phyloP scores from a whole-genome alignment of 2,888 invertebrate genomes.

The Tetramorium bicarinatum region DNA sequence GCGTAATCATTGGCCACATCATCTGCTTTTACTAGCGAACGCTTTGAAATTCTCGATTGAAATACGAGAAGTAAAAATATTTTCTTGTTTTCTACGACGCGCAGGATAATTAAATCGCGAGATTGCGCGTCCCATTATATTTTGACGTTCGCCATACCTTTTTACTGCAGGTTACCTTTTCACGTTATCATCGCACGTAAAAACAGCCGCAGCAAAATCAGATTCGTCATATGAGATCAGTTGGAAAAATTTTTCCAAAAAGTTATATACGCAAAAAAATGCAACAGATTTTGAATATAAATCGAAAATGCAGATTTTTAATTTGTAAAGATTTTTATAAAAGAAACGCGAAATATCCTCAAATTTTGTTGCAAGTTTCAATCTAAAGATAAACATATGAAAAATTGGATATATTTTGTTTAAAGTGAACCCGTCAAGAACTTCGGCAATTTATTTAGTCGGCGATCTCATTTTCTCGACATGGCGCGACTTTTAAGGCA shows the following conservation, averaged over 20 bases:
- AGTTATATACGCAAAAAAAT: neutral
- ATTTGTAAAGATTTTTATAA: neutral
- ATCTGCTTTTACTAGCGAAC: constrained; percentile 2
- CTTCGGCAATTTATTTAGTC: constrained; percentile 36
- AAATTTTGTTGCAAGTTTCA: constrained; percentile 25
- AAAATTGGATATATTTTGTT: neutral
- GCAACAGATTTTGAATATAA: neutral
- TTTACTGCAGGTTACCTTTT: constrained; percentile 18
- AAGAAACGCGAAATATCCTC: neutral
- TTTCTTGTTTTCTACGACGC: constrained; percentile 17
- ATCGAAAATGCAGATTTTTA: neutral
- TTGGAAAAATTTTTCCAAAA: neutral
- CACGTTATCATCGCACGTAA: neutral
- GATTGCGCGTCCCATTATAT: constrained; percentile 29
- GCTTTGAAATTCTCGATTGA: constrained; percentile 26
- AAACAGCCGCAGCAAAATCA: constrained; percentile 6
- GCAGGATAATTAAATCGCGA: constrained; percentile 37
- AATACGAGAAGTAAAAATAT: constrained; percentile 39
- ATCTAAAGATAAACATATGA: neutral
- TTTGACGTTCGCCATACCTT: neutral
- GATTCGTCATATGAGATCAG: neutral
- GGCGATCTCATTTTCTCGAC: constrained; percentile 35
- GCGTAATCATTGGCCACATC: constrained; percentile 23
- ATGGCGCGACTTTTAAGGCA: constrained; percentile 38
- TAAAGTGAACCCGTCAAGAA: constrained; percentile 15